Evolutionary conservation across 2,113 vertebrate species (phyloP), one percentile per base, ranked within the genome.

Genomic region (Osmerus mordax): DNA sequence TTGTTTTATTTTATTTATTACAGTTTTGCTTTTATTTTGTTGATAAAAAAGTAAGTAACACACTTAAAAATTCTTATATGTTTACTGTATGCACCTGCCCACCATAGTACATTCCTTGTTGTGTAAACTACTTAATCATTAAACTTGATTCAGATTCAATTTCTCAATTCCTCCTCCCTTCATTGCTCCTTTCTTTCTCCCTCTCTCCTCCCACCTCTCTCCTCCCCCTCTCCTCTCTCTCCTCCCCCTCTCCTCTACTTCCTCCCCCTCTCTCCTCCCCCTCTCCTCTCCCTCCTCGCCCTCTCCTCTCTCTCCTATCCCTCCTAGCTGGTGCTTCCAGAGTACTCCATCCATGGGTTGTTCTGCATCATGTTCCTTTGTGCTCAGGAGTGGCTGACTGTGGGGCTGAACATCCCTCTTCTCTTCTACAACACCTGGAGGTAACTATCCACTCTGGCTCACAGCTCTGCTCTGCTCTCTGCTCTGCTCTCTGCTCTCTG

Each of bases 301-400:
- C 15, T 52, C 70, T 5, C 3, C 13, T 28, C 6, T 36, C 8
- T 63, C 16, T 69, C 69, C 69, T 71, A 84, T 21, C 19, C 85
- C 51, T 55, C 19, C 41, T 59, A 99, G 97, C 87, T 99, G 91
- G 97, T 99, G 88, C 90, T 98, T 70, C 96, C 97, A 0, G 97
- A 99, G 68, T 99, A 97, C 78, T 98, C 96, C 72, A 98, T 98
- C 89, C 97, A 99, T 83, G 95, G 94, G 71, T 95, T 99, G 74
- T 99, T 99, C 92, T 99, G 97, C 81, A 92, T 98, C 81, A 99
- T 99, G 97, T 99, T 99, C 90, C 89, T 99, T 74, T 99, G 97
- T 5, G 96, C 97, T 8, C 96, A 97, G 54, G 95, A 99, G 86
- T 99, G 97, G 97, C 93, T 99, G 67, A 99, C 97, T 0, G 92